Evolutionary conservation across 2,888 invertebrate species (phyloP), one percentile per base, ranked within the genome.

Genomic region (Drosophila histrio): DNA sequence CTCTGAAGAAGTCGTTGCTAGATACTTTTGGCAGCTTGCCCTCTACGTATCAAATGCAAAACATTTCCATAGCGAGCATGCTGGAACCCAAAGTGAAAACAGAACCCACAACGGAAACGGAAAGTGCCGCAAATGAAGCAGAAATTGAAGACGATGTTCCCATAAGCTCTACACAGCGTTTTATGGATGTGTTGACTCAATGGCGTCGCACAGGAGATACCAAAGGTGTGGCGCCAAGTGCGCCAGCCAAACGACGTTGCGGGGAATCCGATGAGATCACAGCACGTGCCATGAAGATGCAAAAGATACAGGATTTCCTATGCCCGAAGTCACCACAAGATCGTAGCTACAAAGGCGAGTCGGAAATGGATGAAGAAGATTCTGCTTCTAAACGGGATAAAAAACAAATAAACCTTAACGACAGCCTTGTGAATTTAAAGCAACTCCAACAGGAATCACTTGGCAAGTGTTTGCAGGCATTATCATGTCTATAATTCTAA

Each of bases 11-110:
- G 65, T 94, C 95, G 2, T 88, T 96, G 57, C 73, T 93, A 1
- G 94, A 94, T 80, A 91, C 94, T 5, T 96, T 94, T 91, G 94
- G 95, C 88, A 92, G 91, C 77, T 93, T 95, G 79, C 95, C 96
- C 3, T 94, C 94, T 24, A 94, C 94, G 13, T 93, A 93, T 76
- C 94, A 93, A 91, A 81, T 94, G 62, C 94, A 94, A 30, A 92
- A 93, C 74, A 92, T 92, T 64, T 91, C 92, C 49, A 92, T 93
- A 69, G 92, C 92, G 67, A 93, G 92, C 11, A 93, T 93, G 86
- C 83, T 93, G 54, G 90, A 72, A 8, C 87, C 56, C 1, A 81
- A 63, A 13, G 11, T 28, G 1, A 79, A 57, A 15, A n/a, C 17
- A 3, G 49, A 71, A n/a, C 19, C n/a, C 11, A 5, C 21, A 1